These are phyloP conservation scores for Phyllotis vaccarum DNA, from an alignment of 2,797 vertebrate genomes.

Conservation along the genomic window DNA sequence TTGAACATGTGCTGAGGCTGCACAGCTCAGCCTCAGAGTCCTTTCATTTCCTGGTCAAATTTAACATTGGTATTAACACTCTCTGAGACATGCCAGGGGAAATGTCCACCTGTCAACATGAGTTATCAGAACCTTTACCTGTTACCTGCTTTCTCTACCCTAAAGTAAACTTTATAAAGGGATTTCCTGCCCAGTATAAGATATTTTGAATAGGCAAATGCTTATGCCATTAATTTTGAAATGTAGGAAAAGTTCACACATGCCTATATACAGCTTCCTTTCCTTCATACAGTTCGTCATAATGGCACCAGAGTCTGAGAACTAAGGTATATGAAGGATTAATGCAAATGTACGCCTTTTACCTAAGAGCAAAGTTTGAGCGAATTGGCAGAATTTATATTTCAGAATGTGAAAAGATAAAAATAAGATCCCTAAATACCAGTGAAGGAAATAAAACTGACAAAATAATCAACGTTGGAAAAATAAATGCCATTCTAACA, in stretches of 20 bases:
- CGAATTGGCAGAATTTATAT: conserved; percentile 5
- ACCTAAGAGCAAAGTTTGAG: conserved; percentile 1
- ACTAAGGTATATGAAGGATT: background rate
- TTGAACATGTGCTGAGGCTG: background rate
- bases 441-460: conserved; percentile 5
- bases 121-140: background rate
- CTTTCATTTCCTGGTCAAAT: background rate
- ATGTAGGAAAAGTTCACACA: background rate
- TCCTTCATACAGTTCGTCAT: background rate
- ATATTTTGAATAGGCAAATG: conserved; percentile 38
- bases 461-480: background rate
- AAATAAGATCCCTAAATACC: conserved; percentile 16
- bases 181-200: background rate
- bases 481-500: conserved; percentile 39
- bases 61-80: background rate
- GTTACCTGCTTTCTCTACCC: background rate
- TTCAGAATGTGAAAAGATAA: conserved; percentile 8
- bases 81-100: background rate
- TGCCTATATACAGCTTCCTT: background rate
- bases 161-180: conserved; percentile 9
- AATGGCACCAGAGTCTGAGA: background rate
- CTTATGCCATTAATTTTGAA: background rate
- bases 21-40: background rate
- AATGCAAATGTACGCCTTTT: background rate
- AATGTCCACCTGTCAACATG: background rate